Evolutionary conservation across 35 echinoderm and acorn worm genomes (phyloP).

Genomic region (Chiridota heheva): DNA sequence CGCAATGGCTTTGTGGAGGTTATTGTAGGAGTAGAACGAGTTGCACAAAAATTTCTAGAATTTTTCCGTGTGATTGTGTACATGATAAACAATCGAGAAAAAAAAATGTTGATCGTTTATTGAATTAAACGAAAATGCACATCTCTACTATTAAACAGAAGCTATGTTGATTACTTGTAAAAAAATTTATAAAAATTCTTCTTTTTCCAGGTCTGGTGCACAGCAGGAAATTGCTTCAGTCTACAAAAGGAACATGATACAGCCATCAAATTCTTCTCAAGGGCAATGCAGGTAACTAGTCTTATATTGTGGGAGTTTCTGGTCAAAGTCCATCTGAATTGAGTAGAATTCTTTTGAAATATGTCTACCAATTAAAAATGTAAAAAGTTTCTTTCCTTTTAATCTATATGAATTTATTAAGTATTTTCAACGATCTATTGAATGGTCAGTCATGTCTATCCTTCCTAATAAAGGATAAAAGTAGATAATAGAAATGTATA

Average conservation of each 20-base stretch:
- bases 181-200: not conserved
- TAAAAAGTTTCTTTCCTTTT: not conserved
- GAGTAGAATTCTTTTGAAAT: no score
- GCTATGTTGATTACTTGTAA: no score
- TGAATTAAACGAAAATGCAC: no score
- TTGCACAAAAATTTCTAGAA: no score
- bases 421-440: not conserved
- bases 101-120: no score
- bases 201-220: conserved; percentile 83
- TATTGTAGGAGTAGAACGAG: no score
- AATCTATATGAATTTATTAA: not conserved
- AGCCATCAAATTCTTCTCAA: conserved; percentile 94
- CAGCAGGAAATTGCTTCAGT: conserved; percentile 95
- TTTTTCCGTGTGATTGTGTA: not conserved
- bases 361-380: not conserved
- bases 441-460: no score
- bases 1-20: no score
- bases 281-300: conserved; percentile 83
- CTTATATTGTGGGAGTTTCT: not conserved
- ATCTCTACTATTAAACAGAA: no score
- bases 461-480: no score
- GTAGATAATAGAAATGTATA: no score
- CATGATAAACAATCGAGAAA: not conserved
- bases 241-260: conserved; percentile 94
- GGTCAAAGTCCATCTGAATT: no score